phyloP scores from a whole-genome alignment of 2,888 invertebrate genomes.

The Cerceris rybyensis region DNA sequence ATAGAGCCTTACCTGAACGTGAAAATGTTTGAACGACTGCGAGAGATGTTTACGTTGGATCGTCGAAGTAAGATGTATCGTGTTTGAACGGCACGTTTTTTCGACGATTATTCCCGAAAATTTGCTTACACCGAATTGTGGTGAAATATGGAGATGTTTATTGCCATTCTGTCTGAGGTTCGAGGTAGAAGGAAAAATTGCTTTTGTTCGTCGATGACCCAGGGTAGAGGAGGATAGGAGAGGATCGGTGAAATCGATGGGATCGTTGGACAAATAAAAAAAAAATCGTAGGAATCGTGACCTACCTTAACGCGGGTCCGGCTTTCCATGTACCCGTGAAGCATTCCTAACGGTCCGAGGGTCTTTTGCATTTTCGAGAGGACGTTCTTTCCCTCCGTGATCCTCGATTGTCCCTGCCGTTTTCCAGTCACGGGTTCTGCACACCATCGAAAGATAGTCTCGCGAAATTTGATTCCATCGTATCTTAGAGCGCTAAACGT shows the following conservation, averaged over 20 bases:
- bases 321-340: slow-evolving; percentile 85
- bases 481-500: too few relatives aligned
- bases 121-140: too few relatives aligned
- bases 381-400: slow-evolving; percentile 81
- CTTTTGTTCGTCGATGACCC: too few relatives aligned
- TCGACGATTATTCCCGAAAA: too few relatives aligned
- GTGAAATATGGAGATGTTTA: not conserved
- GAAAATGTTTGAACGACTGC: not conserved
- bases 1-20: too few relatives aligned
- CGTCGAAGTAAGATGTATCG: too few relatives aligned
- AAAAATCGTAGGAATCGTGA: slow-evolving; percentile 8
- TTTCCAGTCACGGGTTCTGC: slow-evolving; percentile 65
- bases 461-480: too few relatives aligned
- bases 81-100: too few relatives aligned
- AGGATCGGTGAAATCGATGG: not conserved
- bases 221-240: too few relatives aligned
- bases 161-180: not conserved
- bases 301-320: slow-evolving; percentile 86
- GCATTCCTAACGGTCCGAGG: slow-evolving; percentile 85
- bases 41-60: not conserved
- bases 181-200: too few relatives aligned
- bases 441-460: slow-evolving; percentile 25
- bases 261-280: not conserved
- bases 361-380: slow-evolving; percentile 83
- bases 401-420: slow-evolving; percentile 56